Evolutionary conservation across 2,113 vertebrate species (phyloP).

Genomic region (Cebus imitator): DNA sequence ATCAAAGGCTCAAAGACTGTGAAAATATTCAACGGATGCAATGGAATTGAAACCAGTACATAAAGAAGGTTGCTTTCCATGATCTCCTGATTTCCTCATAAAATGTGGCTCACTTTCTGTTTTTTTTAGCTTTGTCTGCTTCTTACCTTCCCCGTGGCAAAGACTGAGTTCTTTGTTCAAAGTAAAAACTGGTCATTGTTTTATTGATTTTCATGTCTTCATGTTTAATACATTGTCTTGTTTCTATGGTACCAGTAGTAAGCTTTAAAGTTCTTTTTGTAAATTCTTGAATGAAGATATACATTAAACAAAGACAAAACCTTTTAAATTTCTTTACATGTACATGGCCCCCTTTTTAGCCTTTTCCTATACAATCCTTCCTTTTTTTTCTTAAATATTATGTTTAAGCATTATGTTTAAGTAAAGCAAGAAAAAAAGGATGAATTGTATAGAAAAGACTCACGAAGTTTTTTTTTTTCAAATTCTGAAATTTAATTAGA

Average conservation of each 20-base stretch:
- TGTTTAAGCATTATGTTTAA: no score
- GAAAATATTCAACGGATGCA: neutral
- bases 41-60: neutral
- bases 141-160: neutral
- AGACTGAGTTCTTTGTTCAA: constrained; percentile 7
- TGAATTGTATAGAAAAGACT: neutral
- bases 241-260: neutral
- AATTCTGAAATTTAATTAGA: neutral
- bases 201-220: neutral
- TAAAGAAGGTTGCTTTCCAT: accelerated
- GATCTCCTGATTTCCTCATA: neutral
- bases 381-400: neutral
- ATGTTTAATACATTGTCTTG: neutral
- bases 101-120: neutral
- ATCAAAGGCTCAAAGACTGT: neutral
- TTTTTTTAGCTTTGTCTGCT: neutral
- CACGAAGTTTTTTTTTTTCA: neutral
- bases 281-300: neutral
- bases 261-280: neutral
- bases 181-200: neutral
- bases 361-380: neutral
- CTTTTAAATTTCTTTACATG: neutral
- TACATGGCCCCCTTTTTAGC: neutral
- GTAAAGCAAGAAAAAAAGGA: no score
- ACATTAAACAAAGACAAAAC: neutral